Conservation (phyloP, 2,113 vertebrate genomes). For the Mystacornis crossleyi region DNA sequence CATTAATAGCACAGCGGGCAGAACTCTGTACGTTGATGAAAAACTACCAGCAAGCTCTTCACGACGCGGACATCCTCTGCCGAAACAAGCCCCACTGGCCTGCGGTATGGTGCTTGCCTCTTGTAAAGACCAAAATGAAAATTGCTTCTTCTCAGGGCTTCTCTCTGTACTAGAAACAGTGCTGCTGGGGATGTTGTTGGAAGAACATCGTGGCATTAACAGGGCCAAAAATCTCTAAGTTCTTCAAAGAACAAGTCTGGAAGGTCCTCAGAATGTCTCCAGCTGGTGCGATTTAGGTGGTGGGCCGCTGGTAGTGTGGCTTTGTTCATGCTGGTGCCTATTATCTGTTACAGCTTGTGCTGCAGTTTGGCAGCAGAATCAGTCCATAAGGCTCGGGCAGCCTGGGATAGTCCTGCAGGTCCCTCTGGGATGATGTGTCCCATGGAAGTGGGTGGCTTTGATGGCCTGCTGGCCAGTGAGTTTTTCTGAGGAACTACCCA, state of each 20-base stretch:
- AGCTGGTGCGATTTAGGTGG: not conserved
- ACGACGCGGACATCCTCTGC: slow-evolving; percentile 79
- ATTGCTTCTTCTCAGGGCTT: not conserved
- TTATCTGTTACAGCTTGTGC: not conserved
- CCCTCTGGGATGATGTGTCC: not conserved
- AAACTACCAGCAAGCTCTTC: slow-evolving; percentile 83
- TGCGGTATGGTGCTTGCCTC: slow-evolving; percentile 72
- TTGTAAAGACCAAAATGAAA: not conserved
- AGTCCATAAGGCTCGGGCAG: rapidly evolving
- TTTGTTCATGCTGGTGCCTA: not conserved
- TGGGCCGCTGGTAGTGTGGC: not conserved
- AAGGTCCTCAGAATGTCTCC: not conserved
- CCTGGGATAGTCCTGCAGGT: not conserved
- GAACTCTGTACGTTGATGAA: slow-evolving; percentile 83
- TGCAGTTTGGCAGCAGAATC: not conserved
- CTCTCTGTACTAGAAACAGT: not conserved
- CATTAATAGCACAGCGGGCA: slow-evolving; percentile 79
- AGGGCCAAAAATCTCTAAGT: not conserved
- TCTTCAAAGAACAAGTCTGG: not conserved
- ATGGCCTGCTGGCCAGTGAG: rapidly evolving
- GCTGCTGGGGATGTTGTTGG: not conserved
- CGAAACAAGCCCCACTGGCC: slow-evolving; percentile 79
- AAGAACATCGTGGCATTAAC: rapidly evolving
- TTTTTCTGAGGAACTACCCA: not conserved
- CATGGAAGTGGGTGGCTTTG: not conserved